Base-by-base conservation (phyloP, 23 tunicate genomes). In the Phallusia fumigata region DNA sequence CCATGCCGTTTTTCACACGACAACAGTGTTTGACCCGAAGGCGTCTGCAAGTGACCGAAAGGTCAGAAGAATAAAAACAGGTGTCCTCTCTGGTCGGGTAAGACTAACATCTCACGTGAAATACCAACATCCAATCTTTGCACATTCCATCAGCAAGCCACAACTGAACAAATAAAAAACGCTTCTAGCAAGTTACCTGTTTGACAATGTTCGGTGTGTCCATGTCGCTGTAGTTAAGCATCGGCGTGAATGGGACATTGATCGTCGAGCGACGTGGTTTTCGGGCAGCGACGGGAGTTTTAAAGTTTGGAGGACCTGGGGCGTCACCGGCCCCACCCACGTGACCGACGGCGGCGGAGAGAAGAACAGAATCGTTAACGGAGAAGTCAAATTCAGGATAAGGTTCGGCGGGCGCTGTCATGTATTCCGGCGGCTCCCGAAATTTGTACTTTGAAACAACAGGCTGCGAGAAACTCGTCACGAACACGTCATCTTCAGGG, bases 201-300 rank as follows among this genome's bases (percentile, higher is more conserved):
- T 47, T 36, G 12, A 85, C 30, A 13, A 85, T 65, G 5, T 79
- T 83, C 26, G 88, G 88, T 13, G 88, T 85, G 30, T 85, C 88
- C 88, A 85, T 79, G 79, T 79, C 88, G 83, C 88, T 85, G 72
- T 77, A 79, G 49, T 85, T 79, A 0, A 83, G 83, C 88, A 79
- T 79, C 22, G 88, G 88, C 13, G 88, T 85, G 78, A 85, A 77
- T 15, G 88, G 88, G 28, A 85, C 88, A 5, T 22, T 24, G 2
- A 24, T 16, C 15, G 13, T 21, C 69, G 69, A 58, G 3, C 28
- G 69, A 58, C 69, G 69, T 6, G 69, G 69, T 24, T 58, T 58
- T 21, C 69, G 69, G 69, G 13, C 69, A 58, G 69, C 15, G 28
- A 58, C 69, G 3, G 69, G 69, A 22, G 69, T 58, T 24, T 58